Evolutionary conservation across 2,113 vertebrate species (phyloP).

Genomic region (Boulengeromyrus knoepffleri): DNA sequence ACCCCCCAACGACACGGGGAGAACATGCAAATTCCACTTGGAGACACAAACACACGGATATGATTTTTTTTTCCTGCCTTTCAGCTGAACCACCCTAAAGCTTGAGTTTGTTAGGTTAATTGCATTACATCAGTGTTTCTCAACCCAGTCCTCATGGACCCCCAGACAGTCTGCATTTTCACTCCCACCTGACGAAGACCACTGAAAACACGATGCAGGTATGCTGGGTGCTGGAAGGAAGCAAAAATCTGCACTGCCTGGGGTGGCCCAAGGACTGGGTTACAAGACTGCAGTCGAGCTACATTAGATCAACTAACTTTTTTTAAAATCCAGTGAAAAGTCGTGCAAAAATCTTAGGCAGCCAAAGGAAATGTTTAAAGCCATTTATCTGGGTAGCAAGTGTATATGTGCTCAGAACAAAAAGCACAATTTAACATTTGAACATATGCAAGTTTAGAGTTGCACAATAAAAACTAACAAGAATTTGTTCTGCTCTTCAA

Average conservation of each 20-base stretch:
- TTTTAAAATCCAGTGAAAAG: background rate
- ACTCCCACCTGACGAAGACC: background rate
- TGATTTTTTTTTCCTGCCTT: background rate
- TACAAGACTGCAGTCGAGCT: background rate
- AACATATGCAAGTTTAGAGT: background rate
- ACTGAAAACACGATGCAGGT: background rate
- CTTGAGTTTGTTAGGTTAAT: background rate
- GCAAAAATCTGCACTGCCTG: background rate
- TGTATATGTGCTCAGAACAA: background rate
- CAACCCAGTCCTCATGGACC: background rate
- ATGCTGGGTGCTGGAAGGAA: background rate
- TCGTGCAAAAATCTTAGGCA: background rate
- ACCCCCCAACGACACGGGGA: background rate
- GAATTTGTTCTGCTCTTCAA: background rate
- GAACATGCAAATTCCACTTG: background rate
- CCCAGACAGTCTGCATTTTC: background rate
- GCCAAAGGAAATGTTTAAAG: background rate
- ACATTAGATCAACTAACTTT: background rate
- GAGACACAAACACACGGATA: background rate
- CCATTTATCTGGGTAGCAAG: background rate
- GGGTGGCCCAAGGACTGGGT: background rate
- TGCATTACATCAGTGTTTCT: background rate
- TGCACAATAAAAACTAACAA: background rate
- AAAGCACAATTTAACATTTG: background rate
- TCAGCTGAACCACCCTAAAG: background rate